Evolutionary conservation across 2,797 vertebrate species (phyloP).

Genomic region (Chelon auratus): DNA sequence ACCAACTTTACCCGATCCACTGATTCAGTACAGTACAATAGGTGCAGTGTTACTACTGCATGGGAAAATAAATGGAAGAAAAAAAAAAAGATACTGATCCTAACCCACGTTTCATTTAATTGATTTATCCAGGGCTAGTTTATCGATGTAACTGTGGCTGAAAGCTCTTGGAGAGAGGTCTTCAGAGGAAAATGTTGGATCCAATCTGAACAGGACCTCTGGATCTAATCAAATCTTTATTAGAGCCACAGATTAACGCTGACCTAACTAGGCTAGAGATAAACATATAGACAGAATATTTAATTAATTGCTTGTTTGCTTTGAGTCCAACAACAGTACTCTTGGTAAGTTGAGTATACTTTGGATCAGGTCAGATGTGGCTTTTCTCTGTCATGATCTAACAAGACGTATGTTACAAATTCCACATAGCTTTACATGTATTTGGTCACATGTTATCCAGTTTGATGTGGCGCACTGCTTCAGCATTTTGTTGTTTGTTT

Average conservation of each 20-base stretch:
- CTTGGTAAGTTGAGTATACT: neutral
- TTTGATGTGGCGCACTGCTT: neutral
- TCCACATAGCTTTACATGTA: neutral
- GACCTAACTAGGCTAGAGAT: neutral
- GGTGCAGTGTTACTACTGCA: neutral
- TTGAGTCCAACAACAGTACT: neutral
- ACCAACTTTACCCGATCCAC: conserved; percentile 3
- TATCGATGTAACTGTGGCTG: neutral
- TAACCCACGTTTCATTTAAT: neutral
- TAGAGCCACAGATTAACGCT: no score
- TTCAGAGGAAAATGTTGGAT: neutral
- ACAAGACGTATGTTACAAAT: neutral
- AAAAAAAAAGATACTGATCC: neutral
- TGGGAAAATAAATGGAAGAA: neutral
- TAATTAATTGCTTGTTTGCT: neutral
- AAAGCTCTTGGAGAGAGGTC: neutral
- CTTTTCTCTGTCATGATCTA: neutral
- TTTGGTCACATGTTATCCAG: neutral
- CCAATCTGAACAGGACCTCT: neutral
- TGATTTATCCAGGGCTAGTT: neutral
- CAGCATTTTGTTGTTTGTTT: conserved; percentile 42
- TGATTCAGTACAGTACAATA: neutral
- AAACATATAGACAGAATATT: neutral
- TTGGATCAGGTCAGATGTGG: neutral
- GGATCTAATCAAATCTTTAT: neutral